Evolutionary conservation across 2,888 invertebrate species (phyloP).

Genomic region (Noctua janthe): DNA sequence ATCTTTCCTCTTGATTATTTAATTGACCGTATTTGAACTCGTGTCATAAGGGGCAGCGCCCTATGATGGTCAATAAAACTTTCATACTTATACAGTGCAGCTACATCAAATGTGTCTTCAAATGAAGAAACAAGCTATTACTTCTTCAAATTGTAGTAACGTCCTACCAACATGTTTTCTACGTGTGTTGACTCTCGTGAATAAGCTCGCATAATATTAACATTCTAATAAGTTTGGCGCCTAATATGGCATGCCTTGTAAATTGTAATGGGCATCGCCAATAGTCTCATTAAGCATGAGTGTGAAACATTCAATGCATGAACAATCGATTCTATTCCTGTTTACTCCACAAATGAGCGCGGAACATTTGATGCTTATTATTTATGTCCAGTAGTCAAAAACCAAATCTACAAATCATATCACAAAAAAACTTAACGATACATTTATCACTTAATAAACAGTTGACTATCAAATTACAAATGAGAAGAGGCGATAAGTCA

Average conservation of each 20-base stretch:
- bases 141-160: conserved; percentile 14
- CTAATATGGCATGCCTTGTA: conserved; percentile 39
- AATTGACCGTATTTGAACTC: conserved; percentile 85
- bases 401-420: conserved; percentile 12
- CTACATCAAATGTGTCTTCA: conserved; percentile 17
- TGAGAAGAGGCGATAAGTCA: conserved; percentile 58
- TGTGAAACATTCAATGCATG: conserved; percentile 38
- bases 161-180: background rate
- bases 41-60: conserved; percentile 80
- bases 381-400: conserved; percentile 47
- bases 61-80: conserved; percentile 75
- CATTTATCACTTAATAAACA: conserved; percentile 39
- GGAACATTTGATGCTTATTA: background rate
- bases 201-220: conserved; percentile 55
- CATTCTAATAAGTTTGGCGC: conserved; percentile 46
- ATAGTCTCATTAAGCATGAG: conserved; percentile 52
- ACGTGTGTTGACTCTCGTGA: conserved; percentile 36
- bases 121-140: background rate
- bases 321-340: conserved; percentile 34
- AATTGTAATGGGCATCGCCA: conserved; percentile 35
- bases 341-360: conserved; percentile 7
- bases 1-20: conserved; percentile 72
- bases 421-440: conserved; percentile 22
- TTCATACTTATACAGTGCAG: conserved; percentile 56
- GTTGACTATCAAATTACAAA: conserved; percentile 55